A percentile compares a stretch with the other conserved stretches of the same genome.
These are phyloP conservation scores for Microplitis manilae DNA, from an alignment of 2,888 invertebrate genomes.

Conservation along the genomic window DNA sequence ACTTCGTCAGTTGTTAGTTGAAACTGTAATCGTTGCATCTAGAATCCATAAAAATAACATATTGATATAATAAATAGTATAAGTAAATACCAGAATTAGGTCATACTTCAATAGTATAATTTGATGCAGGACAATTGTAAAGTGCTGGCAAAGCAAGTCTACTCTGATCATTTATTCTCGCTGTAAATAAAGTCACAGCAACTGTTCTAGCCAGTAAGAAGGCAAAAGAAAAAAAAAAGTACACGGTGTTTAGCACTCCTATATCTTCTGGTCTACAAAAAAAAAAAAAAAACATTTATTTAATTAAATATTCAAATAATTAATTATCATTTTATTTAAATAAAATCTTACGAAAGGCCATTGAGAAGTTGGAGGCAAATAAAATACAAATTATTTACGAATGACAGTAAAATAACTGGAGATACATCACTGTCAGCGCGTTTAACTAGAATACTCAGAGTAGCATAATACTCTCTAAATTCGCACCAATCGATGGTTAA, in stretches of 20 bases:
- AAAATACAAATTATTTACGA: conserved; percentile 81
- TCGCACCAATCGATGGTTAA: conserved; percentile 74
- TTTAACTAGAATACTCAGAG: conserved; percentile 76
- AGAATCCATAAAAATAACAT: conserved; percentile 24
- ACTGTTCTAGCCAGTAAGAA: conserved; percentile 72
- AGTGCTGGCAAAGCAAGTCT: conserved; percentile 68
- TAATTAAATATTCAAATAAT: too few species aligned
- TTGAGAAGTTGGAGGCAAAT: conserved; percentile 82
- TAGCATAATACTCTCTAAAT: conserved; percentile 79
- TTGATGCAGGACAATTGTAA: conserved; percentile 71
- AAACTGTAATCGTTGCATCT: conserved; percentile 68
- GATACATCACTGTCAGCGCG: conserved; percentile 77
- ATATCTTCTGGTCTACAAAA: conserved; percentile 49
- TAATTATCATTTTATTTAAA: background rate
- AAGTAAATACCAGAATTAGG: conserved; percentile 1
- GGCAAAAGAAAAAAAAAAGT: conserved; percentile 73
- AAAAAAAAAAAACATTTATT: too few species aligned
- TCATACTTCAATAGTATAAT: conserved; percentile 71
- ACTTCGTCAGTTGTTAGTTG: conserved; percentile 70
- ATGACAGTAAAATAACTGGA: conserved; percentile 78
- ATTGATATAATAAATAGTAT: conserved; percentile 9
- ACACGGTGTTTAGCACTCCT: conserved; percentile 67
- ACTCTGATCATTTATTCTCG: conserved; percentile 73
- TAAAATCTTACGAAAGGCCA: conserved; percentile 76
- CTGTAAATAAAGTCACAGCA: conserved; percentile 72